Evolutionary conservation across 2,797 vertebrate species (phyloP).

Genomic region (Urocyon cinereoargenteus): DNA sequence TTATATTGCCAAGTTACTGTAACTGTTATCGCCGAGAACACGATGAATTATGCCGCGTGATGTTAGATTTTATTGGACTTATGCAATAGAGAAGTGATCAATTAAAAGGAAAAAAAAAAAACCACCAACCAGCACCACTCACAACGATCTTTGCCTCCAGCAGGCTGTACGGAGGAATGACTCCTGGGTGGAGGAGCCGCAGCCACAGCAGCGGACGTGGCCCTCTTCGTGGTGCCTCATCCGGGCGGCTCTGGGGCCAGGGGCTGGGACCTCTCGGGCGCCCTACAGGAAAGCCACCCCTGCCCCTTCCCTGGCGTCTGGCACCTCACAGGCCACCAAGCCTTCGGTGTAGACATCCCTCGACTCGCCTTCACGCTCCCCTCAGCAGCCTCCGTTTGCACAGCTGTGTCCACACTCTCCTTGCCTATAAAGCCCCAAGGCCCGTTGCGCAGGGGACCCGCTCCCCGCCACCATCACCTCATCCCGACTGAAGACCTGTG

Average conservation of each 20-base stretch:
- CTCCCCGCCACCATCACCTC: background rate
- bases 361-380: background rate
- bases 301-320: too few species aligned
- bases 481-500: background rate
- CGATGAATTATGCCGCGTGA: slow-evolving; percentile 63
- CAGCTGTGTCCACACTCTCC: background rate
- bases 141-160: slow-evolving; percentile 42
- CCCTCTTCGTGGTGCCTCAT: background rate
- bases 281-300: too few species aligned
- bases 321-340: too few species aligned
- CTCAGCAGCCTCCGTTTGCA: background rate
- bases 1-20: slow-evolving; percentile 69
- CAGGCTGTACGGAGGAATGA: background rate
- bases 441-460: background rate
- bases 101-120: slow-evolving; percentile 2
- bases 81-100: slow-evolving; percentile 64
- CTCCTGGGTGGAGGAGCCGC: background rate
- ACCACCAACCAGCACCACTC: background rate
- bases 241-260: too few species aligned
- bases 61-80: slow-evolving; percentile 70
- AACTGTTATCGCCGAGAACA: slow-evolving; percentile 64
- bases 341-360: too few species aligned
- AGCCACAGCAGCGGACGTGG: background rate
- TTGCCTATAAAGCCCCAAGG: background rate
- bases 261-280: too few species aligned